Conservation (phyloP, 2,888 invertebrate species). For the Acanthosoma haemorrhoidale region DNA sequence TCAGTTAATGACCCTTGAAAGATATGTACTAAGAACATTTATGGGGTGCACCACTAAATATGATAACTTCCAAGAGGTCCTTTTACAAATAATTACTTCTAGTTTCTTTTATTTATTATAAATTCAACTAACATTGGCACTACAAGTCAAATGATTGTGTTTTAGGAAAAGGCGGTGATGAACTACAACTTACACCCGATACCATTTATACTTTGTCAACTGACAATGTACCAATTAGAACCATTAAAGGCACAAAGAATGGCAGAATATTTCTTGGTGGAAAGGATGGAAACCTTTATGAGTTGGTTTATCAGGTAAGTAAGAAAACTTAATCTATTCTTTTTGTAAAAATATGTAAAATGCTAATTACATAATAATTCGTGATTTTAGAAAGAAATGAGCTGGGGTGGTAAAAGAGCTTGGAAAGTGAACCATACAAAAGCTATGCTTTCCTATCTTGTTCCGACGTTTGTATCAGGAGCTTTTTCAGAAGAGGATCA, state of each 20-base stretch:
- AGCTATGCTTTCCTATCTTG: constrained; percentile 75
- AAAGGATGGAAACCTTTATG: constrained; percentile 89
- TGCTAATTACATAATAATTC: not conserved
- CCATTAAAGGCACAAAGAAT: constrained; percentile 69
- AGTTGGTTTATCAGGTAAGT: constrained; percentile 83
- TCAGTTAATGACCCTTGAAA: not conserved
- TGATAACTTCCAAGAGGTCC: too few species aligned
- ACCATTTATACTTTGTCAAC: constrained; percentile 90
- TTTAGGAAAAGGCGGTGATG: constrained; percentile 53
- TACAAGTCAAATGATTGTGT: too few species aligned
- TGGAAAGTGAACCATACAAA: constrained; percentile 92
- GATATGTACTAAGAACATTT: not conserved
- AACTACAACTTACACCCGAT: constrained; percentile 88
- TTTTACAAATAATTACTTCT: too few species aligned
- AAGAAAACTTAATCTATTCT: not conserved
- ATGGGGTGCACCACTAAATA: too few species aligned
- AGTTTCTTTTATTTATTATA: not conserved
- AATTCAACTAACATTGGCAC: not conserved
- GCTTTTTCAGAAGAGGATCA: constrained; percentile 84
- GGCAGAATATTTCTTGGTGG: constrained; percentile 94
- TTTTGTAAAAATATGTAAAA: not conserved
- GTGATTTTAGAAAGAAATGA: constrained; percentile 62
- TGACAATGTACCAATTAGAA: constrained; percentile 78
- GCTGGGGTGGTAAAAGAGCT: constrained; percentile 93
- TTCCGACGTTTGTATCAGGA: constrained; percentile 83